These are phyloP conservation scores for Nebria salina DNA, from an alignment of 2,888 invertebrate species.

Conservation along the genomic window DNA sequence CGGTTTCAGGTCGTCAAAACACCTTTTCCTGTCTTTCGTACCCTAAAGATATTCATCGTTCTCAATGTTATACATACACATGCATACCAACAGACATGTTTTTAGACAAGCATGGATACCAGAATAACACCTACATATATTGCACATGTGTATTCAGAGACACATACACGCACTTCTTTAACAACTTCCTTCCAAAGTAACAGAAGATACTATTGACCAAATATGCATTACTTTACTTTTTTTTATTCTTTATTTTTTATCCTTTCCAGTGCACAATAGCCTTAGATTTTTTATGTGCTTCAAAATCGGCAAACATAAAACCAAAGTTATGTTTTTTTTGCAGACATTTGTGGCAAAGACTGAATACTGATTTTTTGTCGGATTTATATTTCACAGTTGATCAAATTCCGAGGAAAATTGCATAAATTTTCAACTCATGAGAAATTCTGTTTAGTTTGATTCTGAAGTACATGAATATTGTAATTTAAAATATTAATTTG, in stretches of 20 bases:
- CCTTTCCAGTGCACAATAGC: not conserved
- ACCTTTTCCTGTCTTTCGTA: not conserved
- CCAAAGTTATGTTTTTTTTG: not conserved
- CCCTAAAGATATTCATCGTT: not conserved
- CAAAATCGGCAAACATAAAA: not conserved
- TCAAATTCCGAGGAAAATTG: not conserved
- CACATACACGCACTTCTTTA: not conserved
- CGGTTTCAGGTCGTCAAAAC: not conserved
- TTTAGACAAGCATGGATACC: not conserved
- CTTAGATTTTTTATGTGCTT: not conserved
- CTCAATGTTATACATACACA: not conserved
- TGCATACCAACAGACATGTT: not conserved
- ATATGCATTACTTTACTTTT: not conserved
- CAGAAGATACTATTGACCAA: not conserved
- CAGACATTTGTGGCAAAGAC: not conserved
- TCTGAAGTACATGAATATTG: too few species aligned
- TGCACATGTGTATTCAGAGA: not conserved
- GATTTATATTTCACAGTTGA: not conserved
- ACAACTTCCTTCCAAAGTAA: not conserved
- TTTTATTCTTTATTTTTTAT: not conserved
- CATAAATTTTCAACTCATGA: not conserved
- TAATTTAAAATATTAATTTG: too few species aligned
- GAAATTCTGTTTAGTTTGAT: too few species aligned
- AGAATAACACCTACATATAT: not conserved
- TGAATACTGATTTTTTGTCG: not conserved